Evolutionary conservation across 2,113 vertebrate genomes (phyloP), one percentile per base, ranked within the genome.

Genomic region (Cavia aperea): DNA sequence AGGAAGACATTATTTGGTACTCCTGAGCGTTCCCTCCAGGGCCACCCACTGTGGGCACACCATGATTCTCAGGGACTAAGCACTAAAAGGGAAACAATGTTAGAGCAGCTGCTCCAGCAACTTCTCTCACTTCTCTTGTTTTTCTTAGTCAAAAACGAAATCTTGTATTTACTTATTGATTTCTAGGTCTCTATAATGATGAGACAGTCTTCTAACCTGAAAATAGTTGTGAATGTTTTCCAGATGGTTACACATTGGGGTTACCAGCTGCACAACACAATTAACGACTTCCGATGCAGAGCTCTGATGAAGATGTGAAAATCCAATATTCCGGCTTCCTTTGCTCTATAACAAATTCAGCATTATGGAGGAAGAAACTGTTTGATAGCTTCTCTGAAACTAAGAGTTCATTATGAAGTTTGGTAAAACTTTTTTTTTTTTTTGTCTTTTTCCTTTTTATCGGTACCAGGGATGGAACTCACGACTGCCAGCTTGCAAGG

Each of bases 151-250:
- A 94, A 83, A 89, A 92, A 1, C 21, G 49, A 83, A 93, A 56
- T 31, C 21, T 70, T 12, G 63, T 43, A 19, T 43, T 86, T 33
- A 82, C 24, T 78, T 58, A 43, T 65, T 49, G 33, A 72, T 43
- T 68, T 73, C 49, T 91, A 79, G 70, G 60, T 72, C 60, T 92
- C 78, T 43, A 56, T 36, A 81, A 75, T 14, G 33, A 73, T 54
- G 79, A 86, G 23, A 89, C 21, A 94, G 72, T 39, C 56, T 73
- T 88, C 95, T 95, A 51, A 99, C 99, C 98, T 99, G 99, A 92
- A 99, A 99, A 86, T 99, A 98, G 97, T 99, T 99, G 97, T 99
- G 99, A 96, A 98, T 99, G 96, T 99, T 99, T 97, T 99, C 99
- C 97, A 99, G 97, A 95, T 99, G 99, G 95, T 97, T 98, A 97